Base-by-base conservation (phyloP, 2,888 invertebrate genomes). In the Mesorhabditis belari region DNA sequence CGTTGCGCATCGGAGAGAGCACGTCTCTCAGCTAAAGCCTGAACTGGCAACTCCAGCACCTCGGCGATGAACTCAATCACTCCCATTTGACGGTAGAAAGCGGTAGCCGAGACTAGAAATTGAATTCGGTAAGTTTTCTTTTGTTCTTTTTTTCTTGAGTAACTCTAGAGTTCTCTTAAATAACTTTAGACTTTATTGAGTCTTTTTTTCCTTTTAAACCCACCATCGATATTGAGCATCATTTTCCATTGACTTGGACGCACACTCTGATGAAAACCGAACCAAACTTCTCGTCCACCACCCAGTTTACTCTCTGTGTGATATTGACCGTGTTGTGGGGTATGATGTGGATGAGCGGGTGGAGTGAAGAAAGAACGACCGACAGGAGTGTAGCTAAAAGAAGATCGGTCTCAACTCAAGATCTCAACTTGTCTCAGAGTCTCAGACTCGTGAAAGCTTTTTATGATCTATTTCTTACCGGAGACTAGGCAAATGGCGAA, bases 21-120 rank as follows among this genome's bases (percentile, higher is more conserved):
- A 49, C 78, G 73, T 21, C 80, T 61, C 53, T 81, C 81, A 29
- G 73, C 65, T 5, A 81, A 70, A 23, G 79, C 77, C 28, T 63
- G 65, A 23, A 71, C 71, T 54, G 69, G 71, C 29, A 69, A 62
- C 58, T 70, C 69, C 21, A 71, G 58, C 61, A 99, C 96, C 86
- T 99, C 98, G 85, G 96, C 96, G 92, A 99, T 94, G 83, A 99
- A 99, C 84, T 98, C 96, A 83, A 96, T 96, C 64, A 98, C 98
- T 55, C 96, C 94, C 84, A 99, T 98, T 55, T 96, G 92, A 85
- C 99, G 98, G 85, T 99, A 99, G 85, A 99, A 99, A 65, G 98
- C 98, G 75, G 98, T 99, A 54, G 98, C 98, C 70, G 96, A 98
- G 63, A 99, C 96, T 94, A 82, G 28, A 76, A 71, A 3, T 5